Evolutionary conservation across 92 coral and sea anemone species (phyloP), one percentile per base, ranked within the genome.

Genomic region (Siderastrea siderea): DNA sequence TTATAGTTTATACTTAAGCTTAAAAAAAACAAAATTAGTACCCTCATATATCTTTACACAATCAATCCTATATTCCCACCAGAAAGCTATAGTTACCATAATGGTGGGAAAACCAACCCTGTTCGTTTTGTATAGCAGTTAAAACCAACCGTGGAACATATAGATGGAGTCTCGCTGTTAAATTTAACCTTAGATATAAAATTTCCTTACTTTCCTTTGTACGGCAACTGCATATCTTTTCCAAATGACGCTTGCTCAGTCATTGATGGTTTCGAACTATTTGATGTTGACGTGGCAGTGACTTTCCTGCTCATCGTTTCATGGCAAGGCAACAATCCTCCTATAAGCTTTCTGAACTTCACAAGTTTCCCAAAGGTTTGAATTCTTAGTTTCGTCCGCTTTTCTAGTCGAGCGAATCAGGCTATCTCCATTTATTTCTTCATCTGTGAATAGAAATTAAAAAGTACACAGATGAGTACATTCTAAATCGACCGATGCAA

Each of bases 301-400:
- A n/a, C n/a, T n/a, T n/a, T n/a, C n/a, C n/a, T n/a, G n/a, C 55
- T 51, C 4, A 51, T 51, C 55, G 3, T 51, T 51, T 51, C 55
- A 51, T 51, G 55, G 55, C 55, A 51, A 51, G 7, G 55, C 55
- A 51, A 51, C 55, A 51, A 51, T 7, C 55, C 55, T 51, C 7
- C 69, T 19, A 71, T 38, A 13, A 2, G 9, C 3, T 47, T 71
- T 3, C 11, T 49, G 16, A 71, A 71, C 6, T 71, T 71, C 1
- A 71, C 76, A 71, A 0, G 26, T 11, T 71, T 71, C 6, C 76
- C 76, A 71, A 71, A 71, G 58, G 76, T 71, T 49, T 15, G 26
- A 14, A 71, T 9, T 48, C 76, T 58, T 8, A 47, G 76, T 71
- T 71, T 48, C 55, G 55, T 51, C 55, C 4, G 55, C 55, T 51